A percentile compares a stretch with the other conserved stretches of the same genome.
phyloP scores from a whole-genome alignment of 2,888 invertebrate genomes.

The Ophonus ardosiacus region DNA sequence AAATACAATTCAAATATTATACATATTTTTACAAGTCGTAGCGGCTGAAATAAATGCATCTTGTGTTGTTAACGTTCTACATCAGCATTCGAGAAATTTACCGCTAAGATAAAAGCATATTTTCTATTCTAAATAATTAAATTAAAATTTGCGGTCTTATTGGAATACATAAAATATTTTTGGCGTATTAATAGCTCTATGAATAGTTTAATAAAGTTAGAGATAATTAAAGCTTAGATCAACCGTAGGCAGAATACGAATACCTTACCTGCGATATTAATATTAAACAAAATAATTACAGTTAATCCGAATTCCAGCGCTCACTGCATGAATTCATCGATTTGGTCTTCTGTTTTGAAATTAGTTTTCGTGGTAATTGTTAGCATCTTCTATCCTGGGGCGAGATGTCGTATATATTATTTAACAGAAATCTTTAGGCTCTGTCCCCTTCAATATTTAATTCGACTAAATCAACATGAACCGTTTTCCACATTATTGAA shows the following conservation, averaged over 20 bases:
- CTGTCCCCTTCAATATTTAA: constrained; percentile 25
- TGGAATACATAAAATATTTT: background rate
- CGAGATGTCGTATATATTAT: constrained; percentile 9
- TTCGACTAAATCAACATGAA: constrained; percentile 37
- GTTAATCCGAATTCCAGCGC: constrained; percentile 24
- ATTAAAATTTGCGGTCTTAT: background rate
- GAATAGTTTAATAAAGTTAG: constrained; percentile 11
- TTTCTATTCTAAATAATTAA: background rate
- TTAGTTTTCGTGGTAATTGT: constrained; percentile 23
- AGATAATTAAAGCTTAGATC: constrained; percentile 15
- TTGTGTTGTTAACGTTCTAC: no score
- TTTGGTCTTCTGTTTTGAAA: constrained; percentile 31
- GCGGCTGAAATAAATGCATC: no score
- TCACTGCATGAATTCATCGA: constrained; percentile 6
- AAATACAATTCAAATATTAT: no score
- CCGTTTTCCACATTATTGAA: constrained; percentile 35
- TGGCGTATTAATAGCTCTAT: background rate
- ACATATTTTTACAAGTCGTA: no score
- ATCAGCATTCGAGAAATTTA: no score
- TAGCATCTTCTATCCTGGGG: constrained; percentile 2
- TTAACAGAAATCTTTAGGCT: constrained; percentile 38
- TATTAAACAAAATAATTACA: constrained; percentile 35
- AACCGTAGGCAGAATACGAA: constrained; percentile 8
- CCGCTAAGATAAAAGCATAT: no score
- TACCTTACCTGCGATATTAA: constrained; percentile 21